Evolutionary conservation across 2,888 invertebrate species (phyloP).

Genomic region (Harpagoxenus sublaevis): DNA sequence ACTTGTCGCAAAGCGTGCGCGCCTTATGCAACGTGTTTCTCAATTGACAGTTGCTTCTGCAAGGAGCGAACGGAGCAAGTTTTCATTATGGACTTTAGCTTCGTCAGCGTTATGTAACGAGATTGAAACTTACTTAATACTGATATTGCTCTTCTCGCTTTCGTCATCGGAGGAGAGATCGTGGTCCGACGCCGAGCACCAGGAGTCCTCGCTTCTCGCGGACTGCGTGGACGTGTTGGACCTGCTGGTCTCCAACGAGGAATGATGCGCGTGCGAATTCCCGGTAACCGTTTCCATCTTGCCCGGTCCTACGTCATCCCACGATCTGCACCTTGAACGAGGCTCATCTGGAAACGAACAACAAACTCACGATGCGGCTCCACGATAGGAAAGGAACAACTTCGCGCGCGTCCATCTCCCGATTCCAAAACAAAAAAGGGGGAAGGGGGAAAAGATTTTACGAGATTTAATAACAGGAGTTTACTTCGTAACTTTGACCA

Average conservation of each 20-base stretch:
- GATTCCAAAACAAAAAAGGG: background rate
- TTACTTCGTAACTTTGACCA: background rate
- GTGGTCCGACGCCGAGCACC: constrained; percentile 90
- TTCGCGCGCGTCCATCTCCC: background rate
- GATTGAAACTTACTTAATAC: constrained; percentile 86
- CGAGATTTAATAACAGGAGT: background rate
- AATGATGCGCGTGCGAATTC: constrained; percentile 78
- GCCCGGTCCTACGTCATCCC: constrained; percentile 89
- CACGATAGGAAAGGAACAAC: background rate
- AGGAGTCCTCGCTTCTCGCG: constrained; percentile 89
- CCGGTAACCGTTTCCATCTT: constrained; percentile 79
- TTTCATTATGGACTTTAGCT: constrained; percentile 35
- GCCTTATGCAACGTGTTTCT: constrained; percentile 94
- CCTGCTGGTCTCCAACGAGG: constrained; percentile 81
- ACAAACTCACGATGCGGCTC: background rate
- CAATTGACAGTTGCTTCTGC: constrained; percentile 92
- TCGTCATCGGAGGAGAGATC: constrained; percentile 90
- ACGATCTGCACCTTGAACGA: constrained; percentile 91
- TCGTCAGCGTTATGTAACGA: background rate
- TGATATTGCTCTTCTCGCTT: constrained; percentile 88
- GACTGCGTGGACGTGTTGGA: constrained; percentile 83
- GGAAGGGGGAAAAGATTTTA: background rate
- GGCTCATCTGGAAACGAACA: constrained; percentile 90
- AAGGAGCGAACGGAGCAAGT: constrained; percentile 44
- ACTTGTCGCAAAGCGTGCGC: constrained; percentile 94